Evolutionary conservation across 92 coral and sea anemone species (phyloP).

Genomic region (Zoanthus sansibaricus): DNA sequence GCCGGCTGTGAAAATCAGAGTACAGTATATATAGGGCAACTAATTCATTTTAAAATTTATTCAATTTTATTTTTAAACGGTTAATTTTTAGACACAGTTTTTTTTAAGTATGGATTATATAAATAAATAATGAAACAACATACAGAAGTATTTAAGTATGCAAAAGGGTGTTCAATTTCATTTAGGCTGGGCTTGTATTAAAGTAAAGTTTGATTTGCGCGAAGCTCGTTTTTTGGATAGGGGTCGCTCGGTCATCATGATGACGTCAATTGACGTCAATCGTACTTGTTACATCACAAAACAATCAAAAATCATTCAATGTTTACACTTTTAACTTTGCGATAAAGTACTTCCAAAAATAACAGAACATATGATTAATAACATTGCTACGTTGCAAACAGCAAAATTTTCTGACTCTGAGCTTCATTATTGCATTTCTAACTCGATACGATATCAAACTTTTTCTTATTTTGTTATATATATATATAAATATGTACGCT

Average conservation of each 20-base stretch:
- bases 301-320: slow-evolving; percentile 22
- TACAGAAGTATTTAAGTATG: neutral
- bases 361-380: neutral
- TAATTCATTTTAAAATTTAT: slow-evolving; percentile 24
- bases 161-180: neutral
- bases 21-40: slow-evolving; percentile 23
- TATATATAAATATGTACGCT: too few relatives aligned
- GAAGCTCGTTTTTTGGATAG: slow-evolving; percentile 26
- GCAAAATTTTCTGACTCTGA: neutral
- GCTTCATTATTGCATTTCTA: neutral
- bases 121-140: slow-evolving; percentile 39
- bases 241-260: slow-evolving; percentile 24
- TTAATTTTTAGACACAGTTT: slow-evolving; percentile 39
- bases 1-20: slow-evolving; percentile 50
- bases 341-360: slow-evolving; percentile 18
- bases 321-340: slow-evolving; percentile 27
- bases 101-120: neutral
- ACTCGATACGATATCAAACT: neutral
- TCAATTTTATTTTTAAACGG: slow-evolving; percentile 35
- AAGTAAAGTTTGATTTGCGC: slow-evolving; percentile 10
- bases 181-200: slow-evolving; percentile 11
- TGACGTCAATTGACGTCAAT: slow-evolving; percentile 90
- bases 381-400: neutral
- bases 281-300: slow-evolving; percentile 46
- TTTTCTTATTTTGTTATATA: neutral